Evolutionary conservation across 2,888 invertebrate genomes (phyloP), one percentile per base, ranked within the genome.

Genomic region (Parnassius glacialis): DNA sequence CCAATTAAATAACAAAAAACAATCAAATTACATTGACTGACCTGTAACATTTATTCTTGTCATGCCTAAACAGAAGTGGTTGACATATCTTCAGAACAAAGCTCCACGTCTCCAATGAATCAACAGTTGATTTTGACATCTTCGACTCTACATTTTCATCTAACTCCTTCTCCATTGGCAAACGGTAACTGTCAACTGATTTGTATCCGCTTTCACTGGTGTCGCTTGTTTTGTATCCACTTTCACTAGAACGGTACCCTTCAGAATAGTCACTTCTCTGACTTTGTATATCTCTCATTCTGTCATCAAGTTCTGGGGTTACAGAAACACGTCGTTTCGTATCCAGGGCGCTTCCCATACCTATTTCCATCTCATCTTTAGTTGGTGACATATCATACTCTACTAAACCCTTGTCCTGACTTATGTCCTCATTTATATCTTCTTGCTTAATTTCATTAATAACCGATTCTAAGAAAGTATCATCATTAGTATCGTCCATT

Each of bases 41-140:
- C 92, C 81, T 89, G 67, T 85, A 90, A 70, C 92, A 92, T 68
- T 85, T 89, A 61, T 84, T 85, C 66, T 80, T 87, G 57, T 90
- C 90, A 67, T 92, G 92, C 59, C 90, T 78, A 66, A 91, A 91
- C 59, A 91, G 67, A 63, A 91, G 65, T 0, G 91, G 92, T 67
- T 91, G 90, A 57, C 92, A 92, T 1, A 90, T 87, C 73, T 92
- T 90, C 48, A 90, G 63, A 1, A 92, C 87, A 67, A 90, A 90
- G 57, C 83, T 88, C 90, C 91, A 92, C 0, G 84, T 87, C 50
- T 91, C 90, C 59, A 91, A 67, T 0, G 90, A 90, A 52, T 87
- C 83, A 0, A 83, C 75, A 0, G 85, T 90, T 0, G 81, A 74
- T 62, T 79, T 85, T 0, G 85, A 70, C 75, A 90, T 79, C 42